Evolutionary conservation across 1,140 invertebrate genomes (phyloP), one percentile per base, ranked within the genome.

Genomic region (Dryas iulia): DNA sequence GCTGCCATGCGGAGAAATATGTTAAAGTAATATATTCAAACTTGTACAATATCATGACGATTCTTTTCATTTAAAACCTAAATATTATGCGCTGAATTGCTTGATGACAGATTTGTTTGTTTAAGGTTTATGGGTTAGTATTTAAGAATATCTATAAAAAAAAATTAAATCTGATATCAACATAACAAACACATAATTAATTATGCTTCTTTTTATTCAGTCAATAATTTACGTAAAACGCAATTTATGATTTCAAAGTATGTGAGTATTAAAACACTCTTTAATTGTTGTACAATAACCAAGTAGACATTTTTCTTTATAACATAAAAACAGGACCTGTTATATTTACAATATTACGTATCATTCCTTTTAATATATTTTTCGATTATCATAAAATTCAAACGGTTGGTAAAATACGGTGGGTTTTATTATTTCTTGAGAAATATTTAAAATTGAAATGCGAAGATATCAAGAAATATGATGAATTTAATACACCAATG

Each of bases 351-450:
- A 21, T 18, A 47, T 47, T 47, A 47, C 39, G 3, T 21, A 47
- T 47, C 18, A 47, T 10, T 47, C 14, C 14, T 47, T 47, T 47
- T 47, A 47, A 47, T 47, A 47, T 47, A 47, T 5, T 47, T 47
- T 47, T 47, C 39, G 18, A 47, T 47, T 47, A 47, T 47, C 39
- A 47, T 47, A 47, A 47, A 47, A 47, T 47, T 47, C 39, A 47
- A 47, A 47, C 7, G 18, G 18, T 10, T 14, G 18, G 14, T 47
- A 21, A 47, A 47, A 47, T 47, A 47, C n/a, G 18, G 39, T 47
- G 18, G 4, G 14, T 47, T 47, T 47, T 47, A 47, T 47, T 18
- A 47, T 47, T 47, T 10, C 39, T 47, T 10, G 14, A 18, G n/a
- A 47, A 21, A 47, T 47, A 2, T 21, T 21, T 21, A 47, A 18